Base-by-base conservation (phyloP, 53 echinoderm and acorn worm genomes). In the Crossaster papposus region DNA sequence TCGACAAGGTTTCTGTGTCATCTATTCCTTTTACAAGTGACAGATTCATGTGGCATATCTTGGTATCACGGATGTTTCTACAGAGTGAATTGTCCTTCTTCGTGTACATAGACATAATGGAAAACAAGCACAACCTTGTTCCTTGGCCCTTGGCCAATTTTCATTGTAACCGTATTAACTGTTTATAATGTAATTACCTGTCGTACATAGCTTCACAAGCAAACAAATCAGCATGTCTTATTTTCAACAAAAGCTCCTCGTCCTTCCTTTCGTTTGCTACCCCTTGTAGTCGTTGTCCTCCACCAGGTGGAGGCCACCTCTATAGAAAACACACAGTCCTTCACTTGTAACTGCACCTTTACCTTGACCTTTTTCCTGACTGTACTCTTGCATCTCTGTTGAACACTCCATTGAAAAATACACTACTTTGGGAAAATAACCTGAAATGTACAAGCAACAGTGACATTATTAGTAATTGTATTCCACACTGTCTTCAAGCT, bases 131-230 rank as follows among this genome's bases (percentile, higher is more conserved):
- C 74, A 74, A 29, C 74, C 33, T 7, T 74, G 74, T 74, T 74
- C 74, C 31, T 74, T 74, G 36, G 74, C 74, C 36, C 30, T 74
- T 74, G 74, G 74, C 36, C 36, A 74, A 74, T 74, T 74, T 74
- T 1, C 64, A 64, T 12, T 35, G 74, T 74, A 36, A 44, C 9
- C 6, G 44, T 44, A 44, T 38, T 44, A 44, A 44, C 44, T 44
- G 72, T 71, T 30, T 72, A 44, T n/a, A 44, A 44, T 44, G 38
- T 75, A 75, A 30, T 75, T 75, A 75, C 76, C 76, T 75, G 76
- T 75, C 35, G 76, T 75, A 75, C 76, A 75, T 75, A 75, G 76
- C 76, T 75, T 75, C 76, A 75, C 76, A 75, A 75, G 76, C 76
- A 75, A 75, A 75, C 76, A 75, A 75, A 75, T 75, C 76, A 29